Evolutionary conservation across 2,888 invertebrate species (phyloP).

Genomic region (Urechis unicinctus): DNA sequence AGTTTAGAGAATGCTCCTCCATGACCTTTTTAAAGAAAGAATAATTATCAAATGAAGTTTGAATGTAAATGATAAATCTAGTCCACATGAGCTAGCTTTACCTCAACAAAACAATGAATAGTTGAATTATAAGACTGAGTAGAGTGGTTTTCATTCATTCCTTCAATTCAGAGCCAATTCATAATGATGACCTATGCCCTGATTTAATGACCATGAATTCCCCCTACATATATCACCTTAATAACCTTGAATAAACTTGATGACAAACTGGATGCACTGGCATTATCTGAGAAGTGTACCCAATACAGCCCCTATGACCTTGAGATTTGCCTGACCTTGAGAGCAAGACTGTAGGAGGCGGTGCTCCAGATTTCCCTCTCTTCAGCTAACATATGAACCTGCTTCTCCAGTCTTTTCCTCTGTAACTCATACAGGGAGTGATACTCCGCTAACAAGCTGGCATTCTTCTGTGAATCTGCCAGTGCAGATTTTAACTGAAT

Average conservation of each 20-base stretch:
- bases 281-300: too few species aligned
- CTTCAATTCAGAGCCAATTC: too few species aligned
- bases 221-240: too few species aligned
- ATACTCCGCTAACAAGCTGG: slow-evolving; percentile 47
- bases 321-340: slow-evolving; percentile 40
- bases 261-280: too few species aligned
- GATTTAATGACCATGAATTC: too few species aligned
- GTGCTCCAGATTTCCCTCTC: slow-evolving; percentile 49
- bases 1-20: slow-evolving; percentile 42
- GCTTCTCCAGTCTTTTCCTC: slow-evolving; percentile 41
- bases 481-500: slow-evolving; percentile 42
- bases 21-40: slow-evolving; percentile 32
- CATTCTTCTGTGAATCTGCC: slow-evolving; percentile 47
- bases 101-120: too few species aligned
- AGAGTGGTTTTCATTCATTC: too few species aligned
- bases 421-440: slow-evolving; percentile 50
- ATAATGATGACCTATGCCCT: too few species aligned
- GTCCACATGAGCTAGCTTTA: too few species aligned
- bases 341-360: slow-evolving; percentile 46
- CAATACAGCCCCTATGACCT: too few species aligned
- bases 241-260: too few species aligned
- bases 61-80: not conserved
- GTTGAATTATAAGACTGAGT: too few species aligned
- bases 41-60: not conserved
- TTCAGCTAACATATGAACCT: slow-evolving; percentile 37